Evolutionary conservation across 2,888 invertebrate genomes (phyloP), one percentile per base, ranked within the genome.

Genomic region (Callinectes sapidus): DNA sequence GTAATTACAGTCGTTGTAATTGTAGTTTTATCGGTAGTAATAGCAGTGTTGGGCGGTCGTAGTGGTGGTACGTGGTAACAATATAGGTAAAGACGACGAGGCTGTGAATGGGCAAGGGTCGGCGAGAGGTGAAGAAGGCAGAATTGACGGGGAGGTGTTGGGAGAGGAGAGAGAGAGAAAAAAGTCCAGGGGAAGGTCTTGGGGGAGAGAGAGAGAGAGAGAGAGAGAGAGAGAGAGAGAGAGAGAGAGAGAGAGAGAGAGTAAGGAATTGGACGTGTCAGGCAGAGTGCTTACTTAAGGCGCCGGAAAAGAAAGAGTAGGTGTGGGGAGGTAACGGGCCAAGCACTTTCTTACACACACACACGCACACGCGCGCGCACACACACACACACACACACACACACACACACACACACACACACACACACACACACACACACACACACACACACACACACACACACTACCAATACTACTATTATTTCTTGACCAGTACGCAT

Each of bases 271-370:
- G 32, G 32, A 81, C 35, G 81, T 81, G 32, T 81, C 28, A 35
- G 35, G 81, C 81, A 18, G 71, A 77, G 81, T 81, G 81, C 35
- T 81, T 16, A 81, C 35, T 81, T 81, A 35, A 71, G 81, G 13
- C 61, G 16, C 81, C 35, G 81, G 81, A 81, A 81, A 35, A 32
- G 35, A 81, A 81, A 81, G 81, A 35, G 81, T 81, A 81, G 35
- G 35, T n/a, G 81, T 35, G 16, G 35, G 81, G 35, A 81, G 81
- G 35, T 81, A 81, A 81, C 81, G 81, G 81, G 35, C 35, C 81
- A 81, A 10, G 81, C 35, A 16, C 81, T 13, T 5, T 32, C 81
- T 32, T 81, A 81, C 35, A 32, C 81, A 81, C 81, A 35, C 81
- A 32, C 81, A 81, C 81, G 35, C 35, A 32, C 16, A 81, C 23